phyloP scores from a whole-genome alignment of 2,888 invertebrate genomes.

The Drosophila paramelanica region DNA sequence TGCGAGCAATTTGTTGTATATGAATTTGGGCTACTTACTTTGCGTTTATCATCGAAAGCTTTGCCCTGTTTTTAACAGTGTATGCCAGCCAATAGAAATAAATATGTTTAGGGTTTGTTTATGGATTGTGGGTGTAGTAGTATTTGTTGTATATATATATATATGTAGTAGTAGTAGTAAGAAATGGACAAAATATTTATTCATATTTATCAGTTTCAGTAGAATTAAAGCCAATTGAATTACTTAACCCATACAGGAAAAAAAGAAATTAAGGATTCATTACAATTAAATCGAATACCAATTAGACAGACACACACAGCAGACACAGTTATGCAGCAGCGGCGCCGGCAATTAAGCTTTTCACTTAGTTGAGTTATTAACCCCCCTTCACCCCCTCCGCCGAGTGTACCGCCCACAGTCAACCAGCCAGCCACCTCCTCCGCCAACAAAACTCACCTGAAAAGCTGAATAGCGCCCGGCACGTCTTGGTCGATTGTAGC shows the following conservation, averaged over 20 bases:
- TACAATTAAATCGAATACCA: conserved; percentile 52
- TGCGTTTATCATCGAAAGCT: conserved; percentile 82
- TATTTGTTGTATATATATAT: conserved; percentile 32
- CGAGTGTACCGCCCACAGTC: conserved; percentile 1
- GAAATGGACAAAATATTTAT: conserved; percentile 61
- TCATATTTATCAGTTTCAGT: conserved; percentile 32
- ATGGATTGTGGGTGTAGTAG: conserved; percentile 39
- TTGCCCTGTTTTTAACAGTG: conserved; percentile 78
- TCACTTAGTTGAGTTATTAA: conserved; percentile 14
- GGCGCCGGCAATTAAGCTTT: conserved; percentile 38
- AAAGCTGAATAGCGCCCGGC: conserved; percentile 98
- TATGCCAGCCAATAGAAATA: conserved; percentile 49
- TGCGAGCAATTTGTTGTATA: conserved; percentile 28
- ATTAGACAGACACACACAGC: conserved; percentile 73
- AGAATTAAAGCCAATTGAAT: conserved; percentile 62
- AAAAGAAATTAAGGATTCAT: conserved; percentile 33
- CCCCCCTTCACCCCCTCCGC: neutral
- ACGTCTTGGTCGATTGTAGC: conserved; percentile 96
- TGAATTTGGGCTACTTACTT: conserved; percentile 77
- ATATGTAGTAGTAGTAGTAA: conserved; percentile 58
- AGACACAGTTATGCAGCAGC: conserved; percentile 57
- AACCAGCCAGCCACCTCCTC: neutral
- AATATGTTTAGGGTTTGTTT: conserved; percentile 41
- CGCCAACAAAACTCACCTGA: conserved; percentile 88
- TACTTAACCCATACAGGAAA: conserved; percentile 49